Evolutionary conservation across 2,888 invertebrate species (phyloP).

Genomic region (Phanerotoma sp.): DNA sequence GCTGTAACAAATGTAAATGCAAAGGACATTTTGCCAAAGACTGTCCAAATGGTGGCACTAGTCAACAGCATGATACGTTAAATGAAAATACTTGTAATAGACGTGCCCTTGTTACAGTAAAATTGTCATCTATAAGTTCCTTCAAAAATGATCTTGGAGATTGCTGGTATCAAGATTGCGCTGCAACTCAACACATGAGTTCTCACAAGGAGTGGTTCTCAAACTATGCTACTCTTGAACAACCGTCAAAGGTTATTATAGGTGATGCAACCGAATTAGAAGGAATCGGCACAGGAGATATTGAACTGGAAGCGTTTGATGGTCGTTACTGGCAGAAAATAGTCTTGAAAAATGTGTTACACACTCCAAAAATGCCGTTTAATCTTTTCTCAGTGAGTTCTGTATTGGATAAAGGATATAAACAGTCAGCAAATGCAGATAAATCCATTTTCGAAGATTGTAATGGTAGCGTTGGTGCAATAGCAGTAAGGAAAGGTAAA

Average conservation of each 20-base stretch:
- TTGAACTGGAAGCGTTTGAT: conserved; percentile 16
- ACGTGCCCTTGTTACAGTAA: neutral
- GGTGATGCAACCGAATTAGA: conserved; percentile 17
- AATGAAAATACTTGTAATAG: too few relatives aligned
- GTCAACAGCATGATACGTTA: too few relatives aligned
- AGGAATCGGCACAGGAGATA: conserved; percentile 16
- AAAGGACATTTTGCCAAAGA: conserved; percentile 34
- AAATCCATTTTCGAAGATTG: too few relatives aligned
- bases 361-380: conserved; percentile 19
- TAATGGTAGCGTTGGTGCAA: neutral
- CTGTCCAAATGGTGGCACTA: conserved; percentile 17
- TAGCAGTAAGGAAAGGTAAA: conserved; percentile 30
- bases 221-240: neutral
- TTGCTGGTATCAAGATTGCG: conserved; percentile 7
- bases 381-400: too few relatives aligned
- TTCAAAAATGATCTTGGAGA: neutral
- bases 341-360: neutral
- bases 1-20: conserved; percentile 29
- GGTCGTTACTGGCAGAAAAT: conserved; percentile 1
- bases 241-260: conserved; percentile 1
- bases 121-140: neutral
- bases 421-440: too few relatives aligned
- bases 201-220: conserved; percentile 14
- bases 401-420: too few relatives aligned
- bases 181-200: conserved; percentile 22